Base-by-base conservation (phyloP, 1,140 invertebrate species). In the Drosophila pseudoobscura region DNA sequence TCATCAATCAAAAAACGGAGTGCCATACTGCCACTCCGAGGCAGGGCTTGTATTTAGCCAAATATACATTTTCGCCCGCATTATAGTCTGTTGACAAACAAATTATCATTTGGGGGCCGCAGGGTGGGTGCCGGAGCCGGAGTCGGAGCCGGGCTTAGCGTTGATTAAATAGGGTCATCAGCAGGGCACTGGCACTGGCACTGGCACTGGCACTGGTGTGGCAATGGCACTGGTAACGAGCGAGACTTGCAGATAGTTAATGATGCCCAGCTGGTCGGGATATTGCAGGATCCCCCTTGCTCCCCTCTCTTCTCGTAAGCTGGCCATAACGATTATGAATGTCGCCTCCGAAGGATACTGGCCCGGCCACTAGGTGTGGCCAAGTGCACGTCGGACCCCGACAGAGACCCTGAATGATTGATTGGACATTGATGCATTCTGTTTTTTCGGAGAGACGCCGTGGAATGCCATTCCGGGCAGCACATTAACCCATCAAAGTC, bases 121-220 rank as follows among this genome's bases (percentile, higher is more conserved):
- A 46, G 11, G 9, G 43, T 13, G 2, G 15, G 20, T 15, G 20
- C 29, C 43, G 8, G 20, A n/a, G 22, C 24, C 4, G 55, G 43
- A 24, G 64, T 17, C 13, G 43, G 29, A 52, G 64, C 20, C 39
- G 57, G 74, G 72, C 80, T 82, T 87, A 82, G 80, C 60, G 64
- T 68, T 77, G 74, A 87, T 87, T 88, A 88, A 87, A 88, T 87
- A 54, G 78, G 74, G 70, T 61, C 82, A 88, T 82, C 75, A 88
- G 55, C 75, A 82, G 50, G 45, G 52, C 55, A 53, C 55, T 72
- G 45, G 60, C 59, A 60, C 46, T 55, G 46, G 52, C 62, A 61
- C 74, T 82, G 64, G 9, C 35, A 39, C 9, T 39, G 35, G 9
- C 51, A 53, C 55, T 15, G 15, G 15, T 1, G 0, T 72, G 45